Evolutionary conservation across 2,797 vertebrate species (phyloP).

Genomic region (Sebastes vulpes): DNA sequence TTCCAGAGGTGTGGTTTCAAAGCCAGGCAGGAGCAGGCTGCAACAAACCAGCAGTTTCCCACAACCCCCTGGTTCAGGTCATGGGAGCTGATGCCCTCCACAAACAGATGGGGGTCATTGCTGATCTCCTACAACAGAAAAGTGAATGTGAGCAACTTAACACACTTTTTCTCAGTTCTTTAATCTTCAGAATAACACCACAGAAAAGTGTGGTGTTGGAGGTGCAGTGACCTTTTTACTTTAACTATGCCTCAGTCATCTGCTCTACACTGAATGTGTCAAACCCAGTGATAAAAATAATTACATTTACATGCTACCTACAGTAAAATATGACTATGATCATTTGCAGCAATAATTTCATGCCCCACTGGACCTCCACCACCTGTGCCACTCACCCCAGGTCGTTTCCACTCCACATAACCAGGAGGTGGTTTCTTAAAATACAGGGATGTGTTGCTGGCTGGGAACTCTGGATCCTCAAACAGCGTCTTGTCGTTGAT

Average conservation of each 20-base stretch:
- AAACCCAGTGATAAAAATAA: neutral
- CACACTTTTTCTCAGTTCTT: neutral
- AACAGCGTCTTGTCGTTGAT: conserved; percentile 87
- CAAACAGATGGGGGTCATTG: conserved; percentile 88
- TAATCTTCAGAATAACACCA: neutral
- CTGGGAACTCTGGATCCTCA: conserved; percentile 92
- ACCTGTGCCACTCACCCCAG: conserved; percentile 75
- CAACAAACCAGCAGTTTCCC: conserved; percentile 96
- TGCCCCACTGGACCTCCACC: neutral
- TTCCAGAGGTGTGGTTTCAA: conserved; percentile 91
- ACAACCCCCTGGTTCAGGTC: conserved; percentile 92
- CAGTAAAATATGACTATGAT: neutral
- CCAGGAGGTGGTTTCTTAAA: conserved; percentile 83
- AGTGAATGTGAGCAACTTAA: neutral
- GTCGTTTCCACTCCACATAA: conserved; percentile 92
- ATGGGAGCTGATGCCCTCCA: conserved; percentile 92
- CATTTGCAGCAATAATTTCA: neutral
- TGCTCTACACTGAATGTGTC: too few species aligned
- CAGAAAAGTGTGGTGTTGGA: neutral
- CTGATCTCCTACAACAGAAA: conserved; percentile 86
- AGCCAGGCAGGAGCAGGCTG: conserved; percentile 95
- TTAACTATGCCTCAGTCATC: neutral
- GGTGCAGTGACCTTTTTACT: neutral
- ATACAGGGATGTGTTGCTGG: conserved; percentile 88
- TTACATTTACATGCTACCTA: neutral